These are phyloP conservation scores for Brachionus rubens DNA, from an alignment of 1,140 invertebrate genomes.

Conservation along the genomic window DNA sequence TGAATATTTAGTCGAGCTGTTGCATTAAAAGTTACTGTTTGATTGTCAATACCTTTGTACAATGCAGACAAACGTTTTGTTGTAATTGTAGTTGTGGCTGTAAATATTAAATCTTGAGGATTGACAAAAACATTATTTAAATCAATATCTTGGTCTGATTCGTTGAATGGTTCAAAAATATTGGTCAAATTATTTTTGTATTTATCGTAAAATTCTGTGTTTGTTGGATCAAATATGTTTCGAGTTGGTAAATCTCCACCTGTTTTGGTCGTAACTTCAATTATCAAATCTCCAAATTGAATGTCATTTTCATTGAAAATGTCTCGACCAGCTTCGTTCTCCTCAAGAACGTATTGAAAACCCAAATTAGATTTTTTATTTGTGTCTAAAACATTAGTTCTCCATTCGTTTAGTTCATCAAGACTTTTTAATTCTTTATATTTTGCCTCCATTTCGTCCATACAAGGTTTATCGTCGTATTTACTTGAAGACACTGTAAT, in stretches of 20 bases:
- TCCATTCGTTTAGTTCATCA: not conserved
- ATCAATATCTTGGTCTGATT: not conserved
- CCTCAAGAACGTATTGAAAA: not conserved
- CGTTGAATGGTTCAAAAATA: conserved; percentile 7
- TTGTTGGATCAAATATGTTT: not conserved
- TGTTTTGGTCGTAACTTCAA: not conserved
- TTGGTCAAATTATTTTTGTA: not conserved
- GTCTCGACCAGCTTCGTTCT: not conserved
- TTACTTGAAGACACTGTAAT: not conserved
- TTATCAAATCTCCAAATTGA: not conserved
- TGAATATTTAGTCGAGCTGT: not conserved
- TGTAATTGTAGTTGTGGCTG: not conserved
- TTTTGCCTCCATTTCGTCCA: not conserved
- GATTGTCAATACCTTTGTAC: not conserved
- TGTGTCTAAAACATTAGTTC: not conserved
- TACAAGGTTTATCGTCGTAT: not conserved
- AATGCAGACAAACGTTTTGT: not conserved
- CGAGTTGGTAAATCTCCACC: not conserved
- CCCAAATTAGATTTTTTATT: not conserved
- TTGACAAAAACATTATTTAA: not conserved
- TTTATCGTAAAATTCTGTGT: not conserved
- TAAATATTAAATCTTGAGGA: not conserved
- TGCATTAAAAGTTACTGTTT: not conserved
- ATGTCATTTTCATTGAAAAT: not conserved
- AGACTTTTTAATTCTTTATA: not conserved